Percentiles rank a stretch among this genome's conserved stretches.
Evolutionary conservation across 2,113 vertebrate species (phyloP).

Genomic region (Stegostoma tigrinum): DNA sequence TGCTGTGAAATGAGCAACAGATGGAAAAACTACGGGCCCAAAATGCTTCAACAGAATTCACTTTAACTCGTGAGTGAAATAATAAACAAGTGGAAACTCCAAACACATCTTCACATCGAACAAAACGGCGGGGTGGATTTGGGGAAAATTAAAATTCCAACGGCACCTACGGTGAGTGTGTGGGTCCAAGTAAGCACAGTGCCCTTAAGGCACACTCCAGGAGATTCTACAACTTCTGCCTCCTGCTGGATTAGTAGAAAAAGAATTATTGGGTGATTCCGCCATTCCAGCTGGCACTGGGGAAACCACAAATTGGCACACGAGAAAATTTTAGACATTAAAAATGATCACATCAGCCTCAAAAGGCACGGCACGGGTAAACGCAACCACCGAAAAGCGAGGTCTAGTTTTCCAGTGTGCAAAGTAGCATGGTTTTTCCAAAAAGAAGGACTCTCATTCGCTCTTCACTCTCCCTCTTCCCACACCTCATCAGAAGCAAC

Average conservation of each 20-base stretch:
- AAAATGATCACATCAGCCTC: constrained; percentile 9
- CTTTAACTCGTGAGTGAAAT: constrained; percentile 8
- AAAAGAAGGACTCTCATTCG: not conserved
- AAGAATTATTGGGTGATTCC: not conserved
- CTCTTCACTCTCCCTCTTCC: not conserved
- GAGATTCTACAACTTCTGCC: constrained; percentile 10
- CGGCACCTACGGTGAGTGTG: not conserved
- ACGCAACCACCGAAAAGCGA: not conserved
- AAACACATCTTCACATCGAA: not conserved
- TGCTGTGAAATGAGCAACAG: constrained; percentile 18
- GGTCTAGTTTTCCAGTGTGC: not conserved
- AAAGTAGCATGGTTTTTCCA: not conserved
- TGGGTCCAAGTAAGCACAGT: constrained; percentile 15
- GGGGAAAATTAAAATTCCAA: not conserved
- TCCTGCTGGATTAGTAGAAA: constrained; percentile 1
- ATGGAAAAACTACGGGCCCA: not conserved
- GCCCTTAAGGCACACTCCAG: constrained; percentile 13
- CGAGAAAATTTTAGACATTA: constrained; percentile 20
- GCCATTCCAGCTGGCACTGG: not conserved
- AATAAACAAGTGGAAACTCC: constrained; percentile 28
- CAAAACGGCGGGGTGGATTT: not conserved
- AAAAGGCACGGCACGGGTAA: not conserved
- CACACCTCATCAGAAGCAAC: not conserved
- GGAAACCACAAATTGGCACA: not conserved
- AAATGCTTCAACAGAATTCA: not conserved